A percentile compares a stretch with the other conserved stretches of the same genome.
Conservation (phyloP, 2,113 vertebrate genomes). For the Bagarius yarrelli region DNA sequence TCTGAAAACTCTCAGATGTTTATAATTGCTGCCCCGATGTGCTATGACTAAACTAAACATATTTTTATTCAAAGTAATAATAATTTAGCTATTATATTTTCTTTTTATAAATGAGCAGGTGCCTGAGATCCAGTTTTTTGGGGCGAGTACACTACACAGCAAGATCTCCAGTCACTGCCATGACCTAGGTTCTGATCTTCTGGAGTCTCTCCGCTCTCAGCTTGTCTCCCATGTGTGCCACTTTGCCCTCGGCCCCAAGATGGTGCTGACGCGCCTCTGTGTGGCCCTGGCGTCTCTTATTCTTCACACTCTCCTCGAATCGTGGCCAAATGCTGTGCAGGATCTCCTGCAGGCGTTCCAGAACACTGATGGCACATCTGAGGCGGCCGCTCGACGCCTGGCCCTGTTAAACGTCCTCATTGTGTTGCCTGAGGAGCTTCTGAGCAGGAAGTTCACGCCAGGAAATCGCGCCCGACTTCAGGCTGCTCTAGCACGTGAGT, state of each 20-base stretch:
- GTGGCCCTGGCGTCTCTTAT: constrained; percentile 90
- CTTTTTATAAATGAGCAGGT: constrained; percentile 61
- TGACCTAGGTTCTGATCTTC: constrained; percentile 84
- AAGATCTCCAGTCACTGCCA: constrained; percentile 95
- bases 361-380: constrained; percentile 72
- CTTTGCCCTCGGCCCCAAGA: constrained; percentile 90
- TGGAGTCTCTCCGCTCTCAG: constrained; percentile 85
- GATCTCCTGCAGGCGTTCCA: constrained; percentile 93
- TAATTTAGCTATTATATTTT: too few relatives aligned
- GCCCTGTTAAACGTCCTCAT: constrained; percentile 89
- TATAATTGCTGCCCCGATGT: too few relatives aligned
- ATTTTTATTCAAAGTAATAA: too few relatives aligned
- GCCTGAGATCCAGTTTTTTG: constrained; percentile 97
- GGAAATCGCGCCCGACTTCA: constrained; percentile 84
- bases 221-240: constrained; percentile 87
- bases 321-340: constrained; percentile 86
- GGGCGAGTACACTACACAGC: constrained; percentile 91
- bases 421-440: constrained; percentile 93
- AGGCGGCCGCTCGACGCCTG: constrained; percentile 79
- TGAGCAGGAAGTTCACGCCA: constrained; percentile 85
- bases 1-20: neutral
- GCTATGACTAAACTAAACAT: too few relatives aligned
- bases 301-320: constrained; percentile 87
- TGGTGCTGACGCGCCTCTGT: constrained; percentile 92
- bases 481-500: constrained; percentile 82